Evolutionary conservation across 64 coral and sea anemone genomes (phyloP), one percentile per base, ranked within the genome.

Genomic region (Catalaphyllia jardinei): DNA sequence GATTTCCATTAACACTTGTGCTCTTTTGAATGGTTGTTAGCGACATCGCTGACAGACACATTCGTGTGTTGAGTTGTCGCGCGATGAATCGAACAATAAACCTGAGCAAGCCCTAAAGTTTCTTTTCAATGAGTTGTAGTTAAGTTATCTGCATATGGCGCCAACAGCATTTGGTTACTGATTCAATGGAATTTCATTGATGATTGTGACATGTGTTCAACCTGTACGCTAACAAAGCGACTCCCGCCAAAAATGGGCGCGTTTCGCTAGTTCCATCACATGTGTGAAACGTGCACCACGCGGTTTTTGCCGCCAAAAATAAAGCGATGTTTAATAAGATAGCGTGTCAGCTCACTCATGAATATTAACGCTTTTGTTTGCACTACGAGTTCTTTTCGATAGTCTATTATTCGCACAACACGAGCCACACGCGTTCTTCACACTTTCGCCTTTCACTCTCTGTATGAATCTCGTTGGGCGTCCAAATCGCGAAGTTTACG

Each of bases 141-240:
- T 52, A 15, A 85, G 64, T 35, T 85, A 50, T 85, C 60, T 46
- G 17, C 19, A 61, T 61, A 49, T 17, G 81, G 81, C 38, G 38
- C 39, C 80, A 72, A 69, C 65, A 69, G 22, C 65, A 22, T 25
- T 69, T 25, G 52, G 35, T 65, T 74, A 76, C 13, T 33, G 87
- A 72, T 88, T 62, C 87, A 79, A 79, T 85, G 92, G 92, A 93
- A 93, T 93, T 93, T 89, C 73, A 76, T 93, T 93, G 71, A 93
- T 42, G 84, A 83, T 24, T 29, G 31, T 24, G 71, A 59, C 86
- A 85, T 85, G 81, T 85, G 81, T 65, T 85, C 33, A 85, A 85
- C 81, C 81, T 85, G 62, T 69, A 63, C 38, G 60, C 35, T 35
- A 85, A 67, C 62, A 85, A 85, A 85, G 81, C 42, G 67, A 71